Base-by-base conservation (phyloP, 2,797 vertebrate species). In the Chanos chanos region DNA sequence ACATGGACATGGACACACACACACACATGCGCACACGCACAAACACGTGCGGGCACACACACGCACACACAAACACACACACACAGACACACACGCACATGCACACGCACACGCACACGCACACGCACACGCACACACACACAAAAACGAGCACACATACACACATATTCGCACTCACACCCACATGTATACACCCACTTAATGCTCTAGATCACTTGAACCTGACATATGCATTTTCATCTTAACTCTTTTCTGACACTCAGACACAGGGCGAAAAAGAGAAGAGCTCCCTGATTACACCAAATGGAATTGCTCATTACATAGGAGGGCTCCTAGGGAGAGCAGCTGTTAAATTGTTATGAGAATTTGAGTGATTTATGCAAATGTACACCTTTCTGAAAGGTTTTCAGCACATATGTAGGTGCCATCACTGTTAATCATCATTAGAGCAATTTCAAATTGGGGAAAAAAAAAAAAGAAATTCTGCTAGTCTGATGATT, bases 401-500 rank as follows among this genome's bases (percentile, higher is more conserved):
- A 85, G 78, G 81, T 89, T 86, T 85, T 83, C 70, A 70, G 80
- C 64, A 82, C 84, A 84, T 79, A 74, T 79, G 77, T 81, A 70
- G 81, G 73, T 80, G 85, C 89, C 87, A 73, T 73, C 76, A 50
- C 83, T 88, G 87, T 77, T 89, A 90, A 86, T 91, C 88, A 89
- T 81, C 81, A 75, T 83, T 86, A 78, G 78, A 71, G 50, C 81
- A 83, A 86, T 87, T 80, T 59, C 30, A 45, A 10, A 51, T 40
- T 48, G 41, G 27, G 18, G 19, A n/a, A 10, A 27, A n/a, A 39
- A 37, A 40, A 28, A 22, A 47, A 9, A 36, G 16, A n/a, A 33
- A 31, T n/a, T n/a, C n/a, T n/a, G n/a, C n/a, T n/a, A n/a, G n/a
- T n/a, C n/a, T n/a, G n/a, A n/a, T n/a, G n/a, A n/a, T n/a, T n/a